These are phyloP conservation scores for cat (Felis catus) DNA, from an alignment of 2,113 vertebrate species.

Conservation along the genomic window DNA sequence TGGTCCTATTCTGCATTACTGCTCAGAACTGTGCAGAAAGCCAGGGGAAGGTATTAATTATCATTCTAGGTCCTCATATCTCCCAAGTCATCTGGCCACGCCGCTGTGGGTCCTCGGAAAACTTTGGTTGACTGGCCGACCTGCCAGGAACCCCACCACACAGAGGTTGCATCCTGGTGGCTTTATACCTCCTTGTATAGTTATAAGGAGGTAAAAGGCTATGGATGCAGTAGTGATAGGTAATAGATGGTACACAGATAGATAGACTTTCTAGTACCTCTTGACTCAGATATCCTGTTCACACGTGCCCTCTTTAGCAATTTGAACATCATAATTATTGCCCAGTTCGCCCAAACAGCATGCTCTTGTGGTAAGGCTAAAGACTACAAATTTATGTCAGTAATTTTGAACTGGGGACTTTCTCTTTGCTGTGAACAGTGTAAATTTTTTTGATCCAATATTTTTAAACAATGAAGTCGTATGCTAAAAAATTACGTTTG, in stretches of 20 bases:
- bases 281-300: background rate
- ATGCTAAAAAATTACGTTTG: background rate
- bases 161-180: background rate
- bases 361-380: background rate
- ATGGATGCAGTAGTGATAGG: background rate
- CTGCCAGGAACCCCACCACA: background rate
- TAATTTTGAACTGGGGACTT: conserved; percentile 32
- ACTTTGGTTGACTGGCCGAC: background rate
- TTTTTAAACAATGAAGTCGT: conserved; percentile 48
- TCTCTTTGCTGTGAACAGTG: conserved; percentile 19
- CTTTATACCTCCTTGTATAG: background rate
- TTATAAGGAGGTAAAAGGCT: background rate
- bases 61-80: background rate
- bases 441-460: background rate
- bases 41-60: background rate
- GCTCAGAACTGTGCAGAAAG: background rate
- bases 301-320: background rate
- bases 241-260: background rate
- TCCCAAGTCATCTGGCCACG: background rate
- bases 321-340: background rate
- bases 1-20: background rate
- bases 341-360: background rate
- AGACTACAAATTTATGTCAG: background rate
- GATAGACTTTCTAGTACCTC: background rate
- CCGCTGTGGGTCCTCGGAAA: background rate